Evolutionary conservation across 1,140 invertebrate species (phyloP).

Genomic region (Cepaea nemoralis): DNA sequence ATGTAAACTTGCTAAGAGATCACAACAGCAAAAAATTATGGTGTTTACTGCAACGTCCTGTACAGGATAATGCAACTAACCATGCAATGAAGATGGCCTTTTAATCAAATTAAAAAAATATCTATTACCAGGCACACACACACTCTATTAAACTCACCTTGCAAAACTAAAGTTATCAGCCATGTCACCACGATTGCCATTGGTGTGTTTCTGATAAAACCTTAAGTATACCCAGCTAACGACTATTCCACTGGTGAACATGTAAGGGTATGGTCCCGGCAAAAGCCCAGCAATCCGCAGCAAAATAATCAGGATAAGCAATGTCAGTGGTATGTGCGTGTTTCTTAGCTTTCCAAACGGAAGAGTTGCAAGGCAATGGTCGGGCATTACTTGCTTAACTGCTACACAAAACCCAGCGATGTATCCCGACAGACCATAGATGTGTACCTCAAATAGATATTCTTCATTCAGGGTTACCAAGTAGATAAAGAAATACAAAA

Average conservation of each 20-base stretch:
- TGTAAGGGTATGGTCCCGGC: constrained; percentile 93
- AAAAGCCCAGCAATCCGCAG: constrained; percentile 85
- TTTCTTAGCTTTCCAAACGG: constrained; percentile 89
- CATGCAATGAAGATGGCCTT: no score
- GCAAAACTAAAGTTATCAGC: constrained; percentile 97
- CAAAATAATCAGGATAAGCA: constrained; percentile 83
- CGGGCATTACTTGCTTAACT: constrained; percentile 97
- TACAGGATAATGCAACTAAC: no score
- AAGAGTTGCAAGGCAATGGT: constrained; percentile 88
- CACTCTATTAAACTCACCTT: constrained; percentile 81
- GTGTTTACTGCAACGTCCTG: no score
- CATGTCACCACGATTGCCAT: constrained; percentile 92
- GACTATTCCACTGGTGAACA: constrained; percentile 94
- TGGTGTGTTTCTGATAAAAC: constrained; percentile 95
- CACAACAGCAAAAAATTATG: no score
- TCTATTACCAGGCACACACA: no score
- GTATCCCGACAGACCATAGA: constrained; percentile 81
- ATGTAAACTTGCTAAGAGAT: no score
- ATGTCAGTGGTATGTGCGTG: constrained; percentile 86
- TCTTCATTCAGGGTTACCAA: constrained; percentile 87
- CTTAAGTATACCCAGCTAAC: constrained; percentile 94
- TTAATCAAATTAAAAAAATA: no score
- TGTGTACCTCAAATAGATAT: constrained; percentile 89
- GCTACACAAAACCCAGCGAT: constrained; percentile 85
- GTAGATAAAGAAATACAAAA: constrained; percentile 90